phyloP scores from a whole-genome alignment of 1,140 invertebrate genomes.

The Zaprionus ghesquierei region DNA sequence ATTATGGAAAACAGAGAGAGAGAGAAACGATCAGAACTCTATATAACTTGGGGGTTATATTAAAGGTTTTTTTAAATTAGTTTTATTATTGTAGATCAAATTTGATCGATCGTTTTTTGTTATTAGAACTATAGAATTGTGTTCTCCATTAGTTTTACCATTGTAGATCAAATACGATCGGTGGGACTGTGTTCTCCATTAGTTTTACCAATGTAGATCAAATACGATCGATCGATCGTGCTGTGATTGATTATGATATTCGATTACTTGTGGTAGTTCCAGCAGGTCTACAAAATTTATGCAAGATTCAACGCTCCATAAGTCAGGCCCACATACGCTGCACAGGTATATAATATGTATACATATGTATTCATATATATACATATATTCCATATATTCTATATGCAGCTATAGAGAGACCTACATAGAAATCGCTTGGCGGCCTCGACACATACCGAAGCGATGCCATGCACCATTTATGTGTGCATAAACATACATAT shows the following conservation, averaged over 20 bases:
- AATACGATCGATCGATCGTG: too few species aligned
- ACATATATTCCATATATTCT: constrained; percentile 4
- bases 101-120: too few species aligned
- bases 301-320: constrained; percentile 40
- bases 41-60: too few species aligned
- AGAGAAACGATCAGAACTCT: too few species aligned
- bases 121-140: not conserved
- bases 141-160: not conserved
- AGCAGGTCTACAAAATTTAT: too few species aligned
- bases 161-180: too few species aligned
- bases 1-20: not conserved
- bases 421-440: constrained; percentile 35
- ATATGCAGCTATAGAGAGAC: constrained; percentile 26
- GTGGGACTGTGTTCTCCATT: too few species aligned
- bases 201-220: too few species aligned
- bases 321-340: constrained; percentile 51
- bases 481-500: too few species aligned
- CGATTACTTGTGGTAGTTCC: too few species aligned
- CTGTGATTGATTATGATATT: not conserved
- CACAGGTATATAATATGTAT: not conserved
- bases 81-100: too few species aligned
- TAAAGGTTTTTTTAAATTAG: too few species aligned
- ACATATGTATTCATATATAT: constrained; percentile 4
- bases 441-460: constrained; percentile 53
- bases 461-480: constrained; percentile 41